Base-by-base conservation (phyloP, 1,140 invertebrate genomes). In the Samia ricini region DNA sequence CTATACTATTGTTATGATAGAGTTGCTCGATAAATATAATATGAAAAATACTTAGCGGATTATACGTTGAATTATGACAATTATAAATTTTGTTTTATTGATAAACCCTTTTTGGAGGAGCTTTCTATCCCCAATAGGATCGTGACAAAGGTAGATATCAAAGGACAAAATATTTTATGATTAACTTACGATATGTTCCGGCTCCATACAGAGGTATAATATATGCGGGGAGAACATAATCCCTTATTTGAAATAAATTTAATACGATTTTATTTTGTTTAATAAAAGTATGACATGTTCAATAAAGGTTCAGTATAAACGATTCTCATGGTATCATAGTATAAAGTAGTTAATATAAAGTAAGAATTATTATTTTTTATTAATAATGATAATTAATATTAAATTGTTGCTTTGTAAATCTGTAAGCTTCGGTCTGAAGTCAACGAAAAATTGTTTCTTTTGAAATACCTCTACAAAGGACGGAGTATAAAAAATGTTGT, bases 31-130 rank as follows among this genome's bases (percentile, higher is more conserved):
- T 33, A n/a, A 52, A 48, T 48, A 64, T 42, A 64, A 64, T 66
- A 52, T 29, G 18, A 26, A 52, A 52, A 15, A 52, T 23, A 12
- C 8, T 52, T 22, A 15, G 10, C 36, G 60, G 60, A 66, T 64
- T 68, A 71, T 60, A 12, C 33, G 50, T 63, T 61, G 67, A 69
- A 66, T 66, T 65, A 71, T 72, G 58, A 57, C 54, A 21, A 56
- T 64, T 51, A 67, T 69, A 71, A 72, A 74, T 70, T 63, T 48
- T 57, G 61, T 68, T 64, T 66, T 72, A 66, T 61, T 65, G 64
- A n/a, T n/a, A 65, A 62, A 66, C 55, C 64, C 61, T 55, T 58
- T 65, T 64, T 56, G 49, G 61, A 67, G 64, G 33, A 63, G 62
- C 56, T 66, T 61, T 65, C 49, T 51, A 54, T 22, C 61, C 62